Base-by-base conservation (phyloP, 1,140 invertebrate genomes). In the Andricus grossulariae region DNA sequence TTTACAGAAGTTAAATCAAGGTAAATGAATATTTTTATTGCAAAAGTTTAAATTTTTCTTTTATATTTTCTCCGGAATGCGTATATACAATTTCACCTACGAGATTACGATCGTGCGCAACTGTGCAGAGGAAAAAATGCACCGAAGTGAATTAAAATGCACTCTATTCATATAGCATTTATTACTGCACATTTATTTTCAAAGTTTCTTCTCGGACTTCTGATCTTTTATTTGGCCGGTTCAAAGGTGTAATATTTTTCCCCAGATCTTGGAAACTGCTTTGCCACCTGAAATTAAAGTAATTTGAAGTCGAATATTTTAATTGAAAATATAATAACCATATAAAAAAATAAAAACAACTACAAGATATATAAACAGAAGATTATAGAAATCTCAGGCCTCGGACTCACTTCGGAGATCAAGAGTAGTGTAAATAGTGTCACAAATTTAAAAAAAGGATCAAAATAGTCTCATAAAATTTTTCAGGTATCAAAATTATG, bases 171-270 rank as follows among this genome's bases (percentile, higher is more conserved):
- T 5, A 54, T n/a, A 18, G 1, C 3, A 39, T 66, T 66, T 39
- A n/a, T 66, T 32, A 66, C n/a, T 45, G 25, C 25, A 66, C 32
- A 66, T 66, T 39, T 18, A 39, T 8, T 32, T 39, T n/a, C 39
- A 45, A 54, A n/a, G 52, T 18, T 19, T 54, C 16, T 54, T 54
- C 16, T 54, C 15, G 18, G 52, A n/a, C 16, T 18, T 54, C 4
- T 54, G 21, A 19, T n/a, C 49, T 50, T 7, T 73, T 73, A 54
- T 51, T 73, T 52, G 5, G 45, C 52, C 32, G 70, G 21, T 51
- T 77, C 76, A 50, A 77, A 77, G 12, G 76, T 77, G 50, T 77
- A 77, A 50, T 77, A 71, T 18, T 32, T 57, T 8, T 39, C 71
- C 15, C 71, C 71, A 16, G 39, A 2, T 54, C 39, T 5, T 39